Base-by-base conservation (phyloP, 2,113 vertebrate genomes). In the Gymnorhina tibicen region DNA sequence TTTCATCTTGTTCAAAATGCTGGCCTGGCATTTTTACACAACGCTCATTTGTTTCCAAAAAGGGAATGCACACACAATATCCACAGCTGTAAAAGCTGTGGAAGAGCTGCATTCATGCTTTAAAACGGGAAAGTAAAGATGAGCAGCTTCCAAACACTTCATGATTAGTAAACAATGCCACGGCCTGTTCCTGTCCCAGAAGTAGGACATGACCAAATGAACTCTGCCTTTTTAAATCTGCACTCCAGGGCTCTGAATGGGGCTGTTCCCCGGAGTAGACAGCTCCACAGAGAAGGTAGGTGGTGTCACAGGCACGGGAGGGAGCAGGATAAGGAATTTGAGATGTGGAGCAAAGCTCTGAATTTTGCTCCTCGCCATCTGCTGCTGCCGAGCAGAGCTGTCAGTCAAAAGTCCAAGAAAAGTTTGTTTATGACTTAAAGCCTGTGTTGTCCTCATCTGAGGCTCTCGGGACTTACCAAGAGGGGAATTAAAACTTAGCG, bases 131-230 rank as follows among this genome's bases (percentile, higher is more conserved):
- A 73, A 88, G 24, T 49, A 30, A 59, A 62, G 50, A 94, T 18
- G 27, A 95, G 60, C 84, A 50, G 73, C 47, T 73, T 74, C 55
- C 58, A 88, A 37, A 70, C 68, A 14, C 62, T 53, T 67, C 68
- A 21, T 78, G 84, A 95, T 94, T 85, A 81, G 39, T 50, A 42
- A 94, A 95, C 84, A 96, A 91, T 87, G 84, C 32, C n/a, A 11
- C 11, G 60, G 84, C 80, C 76, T 87, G 42, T 78, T 91, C 32
- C 19, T 81, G 37, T 35, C 68, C 11, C 89, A 81, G 56, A 94
- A 96, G 42, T 70, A 78, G 93, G 95, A 30, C 87, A 35, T 47
- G 77, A 70, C 76, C 68, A 6, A 55, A 33, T 35, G 69, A 95
- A 85, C 93, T 50, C 52, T 46, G 72, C 50, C 22, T 63, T 39